Evolutionary conservation across 2,888 invertebrate genomes (phyloP), one percentile per base, ranked within the genome.

Genomic region (Sinopyrophorus schimmeli): DNA sequence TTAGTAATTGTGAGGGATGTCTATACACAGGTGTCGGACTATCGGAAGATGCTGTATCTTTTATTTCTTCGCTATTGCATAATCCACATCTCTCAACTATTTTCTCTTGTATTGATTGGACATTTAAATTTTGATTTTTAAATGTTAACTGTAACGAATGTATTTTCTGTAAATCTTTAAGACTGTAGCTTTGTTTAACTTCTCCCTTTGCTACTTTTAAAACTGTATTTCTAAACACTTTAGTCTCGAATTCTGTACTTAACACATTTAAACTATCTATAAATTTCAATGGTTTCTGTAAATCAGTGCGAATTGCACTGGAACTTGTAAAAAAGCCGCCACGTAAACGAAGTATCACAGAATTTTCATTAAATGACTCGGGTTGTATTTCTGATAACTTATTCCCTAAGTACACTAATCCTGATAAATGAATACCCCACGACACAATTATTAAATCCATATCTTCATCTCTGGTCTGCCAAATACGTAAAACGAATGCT

Each of bases 361-460:
- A 84, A 69, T 89, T 84, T 31, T 80, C 76, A 67, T 80, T 80
- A 60, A 89, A 83, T 61, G 83, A 78, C 42, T 79, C 78, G 2
- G 86, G 82, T 26, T 84, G 81, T 64, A 84, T 81, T 58, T 80
- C 80, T 6, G 82, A 76, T 43, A 85, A 70, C 67, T 84, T 84
- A 34, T 83, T 82, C 34, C 87, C 86, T 27, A 89, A 78, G 62
- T 87, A 89, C 39, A 87, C 78, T 7, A 95, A 77, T 0, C 93
- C 93, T 46, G 87, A 87, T 63, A 95, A 86, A 64, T 90, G 86
- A 3, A 95, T 81, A 1, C 87, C 87, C 91, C 92, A 93, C 1
- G 89, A 85, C 61, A 89, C 82, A 7, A 90, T 74, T 28, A 85
- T 76, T 5, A 76, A 74, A 64, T 88, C 85, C 32, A 76, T 75